phyloP scores from a whole-genome alignment of 2,888 invertebrate genomes.

The Leucophora obtusa region DNA sequence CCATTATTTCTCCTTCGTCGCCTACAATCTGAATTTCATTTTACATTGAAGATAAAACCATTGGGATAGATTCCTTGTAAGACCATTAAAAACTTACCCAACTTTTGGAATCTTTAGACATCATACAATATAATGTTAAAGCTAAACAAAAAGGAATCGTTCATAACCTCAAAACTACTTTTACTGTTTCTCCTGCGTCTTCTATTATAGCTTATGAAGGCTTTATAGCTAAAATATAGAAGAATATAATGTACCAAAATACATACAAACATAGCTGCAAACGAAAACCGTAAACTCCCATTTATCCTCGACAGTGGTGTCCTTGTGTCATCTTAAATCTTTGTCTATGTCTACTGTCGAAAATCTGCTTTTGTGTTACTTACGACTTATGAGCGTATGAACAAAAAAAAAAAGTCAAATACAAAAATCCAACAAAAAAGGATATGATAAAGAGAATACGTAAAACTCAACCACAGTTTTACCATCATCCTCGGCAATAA shows the following conservation, averaged over 20 bases:
- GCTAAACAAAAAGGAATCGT: background rate
- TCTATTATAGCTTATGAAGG: slow-evolving; percentile 52
- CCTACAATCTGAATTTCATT: too few species aligned
- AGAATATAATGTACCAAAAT: slow-evolving; percentile 22
- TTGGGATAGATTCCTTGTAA: background rate
- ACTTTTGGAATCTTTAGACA: background rate
- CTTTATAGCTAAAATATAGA: slow-evolving; percentile 45
- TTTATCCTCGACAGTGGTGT: slow-evolving; percentile 64
- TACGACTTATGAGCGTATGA: slow-evolving; percentile 62
- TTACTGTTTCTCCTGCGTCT: background rate
- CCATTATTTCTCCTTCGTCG: too few species aligned
- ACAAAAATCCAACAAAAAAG: slow-evolving; percentile 6
- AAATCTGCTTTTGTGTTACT: slow-evolving; percentile 65
- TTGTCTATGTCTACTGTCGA: slow-evolving; percentile 64
- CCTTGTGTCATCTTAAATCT: slow-evolving; percentile 68
- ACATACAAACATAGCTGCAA: slow-evolving; percentile 40
- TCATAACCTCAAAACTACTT: background rate
- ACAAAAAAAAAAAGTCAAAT: background rate
- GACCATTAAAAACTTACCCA: background rate
- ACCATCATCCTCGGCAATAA: slow-evolving; percentile 66
- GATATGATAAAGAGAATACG: slow-evolving; percentile 21
- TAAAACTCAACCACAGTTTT: slow-evolving; percentile 65
- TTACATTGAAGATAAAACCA: too few species aligned
- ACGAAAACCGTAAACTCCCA: slow-evolving; percentile 65
- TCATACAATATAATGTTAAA: background rate